A percentile compares a stretch with the other conserved stretches of the same genome.
Evolutionary conservation across 2,797 vertebrate genomes (phyloP).

Genomic region (Rachycentron canadum): DNA sequence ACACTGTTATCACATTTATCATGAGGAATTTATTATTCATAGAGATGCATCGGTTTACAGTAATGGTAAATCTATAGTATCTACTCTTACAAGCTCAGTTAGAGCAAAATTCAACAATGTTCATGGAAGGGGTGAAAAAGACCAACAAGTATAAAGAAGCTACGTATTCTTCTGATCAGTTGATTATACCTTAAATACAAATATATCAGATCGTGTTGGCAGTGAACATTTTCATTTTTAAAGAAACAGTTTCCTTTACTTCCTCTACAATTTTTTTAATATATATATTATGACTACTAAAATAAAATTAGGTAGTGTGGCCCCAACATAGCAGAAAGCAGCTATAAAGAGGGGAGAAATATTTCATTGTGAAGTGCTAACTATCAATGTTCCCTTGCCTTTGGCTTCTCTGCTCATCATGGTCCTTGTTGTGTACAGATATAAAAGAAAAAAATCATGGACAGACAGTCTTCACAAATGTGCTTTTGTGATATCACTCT

Average conservation of each 20-base stretch:
- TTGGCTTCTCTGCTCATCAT: conserved; percentile 79
- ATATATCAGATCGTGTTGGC: conserved; percentile 80
- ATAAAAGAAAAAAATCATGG: conserved; percentile 71
- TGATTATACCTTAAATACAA: conserved; percentile 80
- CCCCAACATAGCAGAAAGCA: conserved; percentile 56
- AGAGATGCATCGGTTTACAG: conserved; percentile 83
- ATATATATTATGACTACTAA: conserved; percentile 74
- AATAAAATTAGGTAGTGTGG: conserved; percentile 77
- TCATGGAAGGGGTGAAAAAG: conserved; percentile 71
- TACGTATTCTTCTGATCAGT: conserved; percentile 65
- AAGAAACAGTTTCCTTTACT: conserved; percentile 54
- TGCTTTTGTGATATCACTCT: conserved; percentile 64
- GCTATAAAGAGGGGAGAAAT: conserved; percentile 46
- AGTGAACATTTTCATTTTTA: conserved; percentile 75
- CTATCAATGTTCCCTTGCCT: conserved; percentile 79
- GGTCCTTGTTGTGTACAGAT: conserved; percentile 68
- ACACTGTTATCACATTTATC: conserved; percentile 63
- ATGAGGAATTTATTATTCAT: conserved; percentile 82
- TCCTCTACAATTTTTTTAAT: conserved; percentile 61
- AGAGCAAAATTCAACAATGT: conserved; percentile 71
- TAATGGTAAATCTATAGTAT: conserved; percentile 77
- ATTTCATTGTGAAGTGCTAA: conserved; percentile 77
- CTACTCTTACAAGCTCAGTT: conserved; percentile 75
- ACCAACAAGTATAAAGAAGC: conserved; percentile 74
- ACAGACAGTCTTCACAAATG: conserved; percentile 66